Evolutionary conservation across 2,113 vertebrate species (phyloP), one percentile per base, ranked within the genome.

Genomic region (Chauna torquata): DNA sequence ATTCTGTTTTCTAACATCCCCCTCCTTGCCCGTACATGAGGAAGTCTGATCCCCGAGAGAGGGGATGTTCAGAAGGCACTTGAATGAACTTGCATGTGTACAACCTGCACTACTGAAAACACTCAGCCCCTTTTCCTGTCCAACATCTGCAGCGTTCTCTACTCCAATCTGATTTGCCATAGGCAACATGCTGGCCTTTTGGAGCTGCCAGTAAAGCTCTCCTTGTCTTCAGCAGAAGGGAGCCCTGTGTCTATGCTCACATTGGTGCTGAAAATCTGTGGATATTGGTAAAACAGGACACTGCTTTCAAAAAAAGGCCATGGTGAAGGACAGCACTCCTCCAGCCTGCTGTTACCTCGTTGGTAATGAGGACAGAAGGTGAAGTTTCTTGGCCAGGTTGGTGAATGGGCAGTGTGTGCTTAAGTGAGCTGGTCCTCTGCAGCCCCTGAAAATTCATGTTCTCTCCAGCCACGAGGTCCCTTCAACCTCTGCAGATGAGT

Each of bases 21-120:
- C 27, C 20, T 65, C 27, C 38, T 65, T 44, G 9, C 16, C 50
- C 0, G 0, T 40, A 50, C 0, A 0, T 49, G 16, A 52, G 8
- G 16, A 64, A 89, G 69, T 47, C 52, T 44, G 40, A 27, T 9
- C 9, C 71, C 10, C 28, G 18, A 0, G 23, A 74, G 38, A 71
- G 5, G 40, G 28, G 42, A n/a, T 65, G 78, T 88, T 90, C 79
- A n/a, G 71, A 8, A 54, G 74, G 27, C 16, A 40, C 3, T 2
- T 16, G 36, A 49, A 25, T 20, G 70, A 66, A 23, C 88, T 40
- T 77, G 38, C 2, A 0, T 2, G 7, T 45, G 49, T 32, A 6
- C 11, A 14, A 24, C 22, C 47, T 71, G 42, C 5, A 0, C 11
- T 38, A 3, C 45, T 66, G 69, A n/a, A 25, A 78, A 16, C 1